Evolutionary conservation across 2,888 invertebrate genomes (phyloP), one percentile per base, ranked within the genome.

Genomic region (Trilocha varians): DNA sequence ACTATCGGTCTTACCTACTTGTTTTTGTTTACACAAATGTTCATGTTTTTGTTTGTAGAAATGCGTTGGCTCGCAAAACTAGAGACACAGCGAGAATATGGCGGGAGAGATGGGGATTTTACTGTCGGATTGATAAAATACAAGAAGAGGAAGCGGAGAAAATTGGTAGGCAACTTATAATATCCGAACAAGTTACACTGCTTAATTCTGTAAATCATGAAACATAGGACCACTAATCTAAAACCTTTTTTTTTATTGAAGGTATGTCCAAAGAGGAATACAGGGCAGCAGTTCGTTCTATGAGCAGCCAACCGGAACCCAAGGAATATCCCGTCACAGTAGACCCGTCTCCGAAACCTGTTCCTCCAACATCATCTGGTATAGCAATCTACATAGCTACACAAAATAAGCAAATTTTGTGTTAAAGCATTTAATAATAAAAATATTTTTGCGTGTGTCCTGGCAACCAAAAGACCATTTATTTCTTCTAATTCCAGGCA

Each of bases 101-200:
- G 84, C 69, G 68, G 3, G 60, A 77, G 43, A 63, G 65, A 45
- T 85, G 85, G 85, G 69, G 73, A 17, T 85, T 84, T 53, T 79
- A 71, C 52, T 70, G 63, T 33, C 55, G 65, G 33, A 57, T 70
- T 2, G 62, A 59, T 15, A 71, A 82, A 57, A 70, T 78, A 46
- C 75, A 78, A 53, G 80, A 83, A 48, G 76, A 82, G 43, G 80
- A 83, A 59, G 84, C 83, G 1, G 55, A 59, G 38, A 78, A 70
- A 57, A 52, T 74, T 39, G 84, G 84, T 78, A 57, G n/a, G n/a
- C n/a, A n/a, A n/a, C n/a, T n/a, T n/a, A n/a, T n/a, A n/a, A n/a
- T n/a, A n/a, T n/a, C n/a, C n/a, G n/a, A n/a, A n/a, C n/a, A n/a
- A n/a, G n/a, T n/a, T n/a, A n/a, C n/a, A n/a, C n/a, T n/a, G n/a